These are phyloP conservation scores for Megathymus violae DNA, from an alignment of 1,140 invertebrate species.

Conservation along the genomic window DNA sequence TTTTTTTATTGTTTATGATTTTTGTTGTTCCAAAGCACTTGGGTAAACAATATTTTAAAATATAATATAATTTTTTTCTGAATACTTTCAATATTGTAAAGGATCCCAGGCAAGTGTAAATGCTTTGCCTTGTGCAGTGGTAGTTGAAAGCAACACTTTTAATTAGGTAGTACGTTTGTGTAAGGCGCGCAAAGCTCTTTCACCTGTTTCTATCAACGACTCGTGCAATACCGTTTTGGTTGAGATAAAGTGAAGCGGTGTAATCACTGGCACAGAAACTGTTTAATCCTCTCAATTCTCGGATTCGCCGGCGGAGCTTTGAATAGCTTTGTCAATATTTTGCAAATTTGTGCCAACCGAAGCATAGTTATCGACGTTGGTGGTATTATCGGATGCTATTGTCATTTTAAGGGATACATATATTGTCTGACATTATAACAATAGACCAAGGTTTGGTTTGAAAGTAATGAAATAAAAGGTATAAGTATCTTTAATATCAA, in stretches of 20 bases:
- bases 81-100: too few relatives aligned
- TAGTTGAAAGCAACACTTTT: constrained; percentile 5
- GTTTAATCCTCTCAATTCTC: constrained; percentile 34
- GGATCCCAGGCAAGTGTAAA: too few relatives aligned
- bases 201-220: constrained; percentile 15
- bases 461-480: too few relatives aligned
- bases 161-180: not conserved
- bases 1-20: too few relatives aligned
- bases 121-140: too few relatives aligned
- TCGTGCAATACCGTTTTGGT: constrained; percentile 19
- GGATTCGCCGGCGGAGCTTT: constrained; percentile 27
- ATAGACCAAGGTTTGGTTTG: too few relatives aligned
- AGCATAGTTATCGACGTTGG: constrained; percentile 21
- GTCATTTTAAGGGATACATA: not conserved
- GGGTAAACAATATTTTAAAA: too few relatives aligned
- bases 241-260: constrained; percentile 28
- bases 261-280: constrained; percentile 30
- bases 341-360: constrained; percentile 28
- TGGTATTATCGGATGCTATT: constrained; percentile 19
- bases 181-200: constrained; percentile 10
- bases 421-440: not conserved
- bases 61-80: too few relatives aligned
- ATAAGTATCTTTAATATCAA: too few relatives aligned
- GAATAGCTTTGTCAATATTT: constrained; percentile 35
- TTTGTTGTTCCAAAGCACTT: too few relatives aligned